Evolutionary conservation across 2,797 vertebrate genomes (phyloP), one percentile per base, ranked within the genome.

Genomic region (Micromesistius poutassou): DNA sequence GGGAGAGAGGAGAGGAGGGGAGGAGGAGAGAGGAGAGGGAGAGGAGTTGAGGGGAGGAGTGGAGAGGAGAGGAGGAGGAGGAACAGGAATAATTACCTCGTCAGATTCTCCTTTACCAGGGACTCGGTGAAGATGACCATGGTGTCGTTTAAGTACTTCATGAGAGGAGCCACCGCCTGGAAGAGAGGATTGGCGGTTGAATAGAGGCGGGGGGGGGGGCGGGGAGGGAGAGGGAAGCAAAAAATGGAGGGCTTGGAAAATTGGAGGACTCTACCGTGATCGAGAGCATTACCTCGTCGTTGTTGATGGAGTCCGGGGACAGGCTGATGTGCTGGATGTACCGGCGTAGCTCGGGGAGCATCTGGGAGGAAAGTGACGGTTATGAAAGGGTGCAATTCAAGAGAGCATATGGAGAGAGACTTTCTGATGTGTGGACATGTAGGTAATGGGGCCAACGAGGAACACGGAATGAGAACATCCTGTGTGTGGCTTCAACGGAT

Each of bases 301-400:
- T 96, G 89, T 96, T 95, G 86, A 97, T 97, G 78, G 96, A 97
- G 90, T 97, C 96, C 0, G 96, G 96, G 0, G 96, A 97, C 46
- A 97, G 90, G 86, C 96, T 95, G 87, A 97, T 95, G 86, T 97
- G 96, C 85, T 97, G 96, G 79, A 96, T 94, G 62, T 95, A 97
- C 82, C 96, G 91, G 62, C 90, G 91, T 81, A 96, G 87, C 86
- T 96, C 96, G 0, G 93, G 93, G 76, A 94, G 89, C 96, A 97
- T 97, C 96, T 97, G 91, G 13, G 76, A 25, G n/a, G n/a, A 36
- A 7, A n/a, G n/a, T 62, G 4, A 25, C 6, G n/a, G 55, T 55
- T 22, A 55, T 5, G 5, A 55, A 55, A 13, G 40, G 0, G 13
- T 16, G 40, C 3, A 3, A 42, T 42, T 42, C 40, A 42, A 42